Evolutionary conservation across 2,113 vertebrate species (phyloP), one percentile per base, ranked within the genome.

Genomic region (Ctenodactylus gundi): DNA sequence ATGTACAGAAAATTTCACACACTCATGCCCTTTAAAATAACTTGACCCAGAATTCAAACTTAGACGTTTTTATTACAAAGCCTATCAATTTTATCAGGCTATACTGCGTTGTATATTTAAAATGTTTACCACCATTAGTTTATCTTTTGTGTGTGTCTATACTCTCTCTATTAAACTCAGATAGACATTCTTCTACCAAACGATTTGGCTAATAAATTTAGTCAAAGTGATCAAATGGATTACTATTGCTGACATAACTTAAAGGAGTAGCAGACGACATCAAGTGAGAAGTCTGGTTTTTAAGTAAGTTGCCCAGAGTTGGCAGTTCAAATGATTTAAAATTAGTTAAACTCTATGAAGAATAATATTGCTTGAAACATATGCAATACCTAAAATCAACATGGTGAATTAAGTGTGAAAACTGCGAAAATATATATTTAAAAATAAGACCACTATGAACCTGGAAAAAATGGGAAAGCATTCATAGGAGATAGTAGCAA

Each of bases 271-370:
- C 81, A 51, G 7, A 93, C 65, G 72, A 2, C 20, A 41, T 83
- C 51, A 87, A 20, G 17, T 55, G 27, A 88, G 62, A 88, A 15
- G 17, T 85, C 23, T 60, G 15, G 10, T 72, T 80, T 87, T 91
- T 62, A 77, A 70, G 41, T 76, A 3, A 81, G n/a, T 95, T 93
- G 91, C 70, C 58, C 85, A 62, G 93, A 13, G 6, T 41, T 57
- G 41, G 4, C 2, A 76, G 15, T 95, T 53, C 34, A 94, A 85
- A 85, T 90, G 67, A 85, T 62, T 94, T 77, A 94, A 93, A 94
- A 91, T 81, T 84, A 81, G 36, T 70, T 44, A 34, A 83, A 46
- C 15, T 67, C 60, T 44, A 85, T 81, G 91, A 81, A 88, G 41
- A 8, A 64, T 53, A 78, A 78, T 78, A 36, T 23, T 85, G 31